These are phyloP conservation scores for Apostichopus parvimensis DNA, from an alignment of 35 echinoderm and acorn worm species.

Conservation along the genomic window DNA sequence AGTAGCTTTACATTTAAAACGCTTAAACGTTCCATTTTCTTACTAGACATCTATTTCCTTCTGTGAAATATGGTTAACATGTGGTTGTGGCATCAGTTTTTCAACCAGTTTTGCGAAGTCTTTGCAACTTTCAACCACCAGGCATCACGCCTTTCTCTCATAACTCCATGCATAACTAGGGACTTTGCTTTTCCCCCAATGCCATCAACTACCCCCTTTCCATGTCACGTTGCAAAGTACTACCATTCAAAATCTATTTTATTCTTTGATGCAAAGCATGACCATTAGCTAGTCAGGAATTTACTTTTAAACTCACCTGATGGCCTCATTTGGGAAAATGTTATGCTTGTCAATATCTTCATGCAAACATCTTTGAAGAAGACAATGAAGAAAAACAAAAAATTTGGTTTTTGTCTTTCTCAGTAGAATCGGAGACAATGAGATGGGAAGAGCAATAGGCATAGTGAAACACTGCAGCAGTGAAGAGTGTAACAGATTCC, in stretches of 20 bases:
- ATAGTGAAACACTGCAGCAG: conserved; percentile 45
- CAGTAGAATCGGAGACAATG: conserved; percentile 32
- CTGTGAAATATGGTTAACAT: neutral
- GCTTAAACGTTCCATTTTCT: no score
- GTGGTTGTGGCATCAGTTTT: conserved; percentile 20
- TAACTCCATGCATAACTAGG: conserved; percentile 10
- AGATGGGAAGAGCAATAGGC: conserved; percentile 37
- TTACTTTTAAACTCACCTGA: conserved; percentile 53
- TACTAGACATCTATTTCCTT: neutral
- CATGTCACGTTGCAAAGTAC: conserved; percentile 59
- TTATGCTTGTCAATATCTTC: neutral
- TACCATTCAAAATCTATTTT: conserved; percentile 18
- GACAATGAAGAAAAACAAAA: conserved; percentile 34
- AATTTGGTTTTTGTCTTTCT: conserved; percentile 54
- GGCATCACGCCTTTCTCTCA: conserved; percentile 22
- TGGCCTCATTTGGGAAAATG: conserved; percentile 9
- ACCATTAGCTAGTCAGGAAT: neutral
- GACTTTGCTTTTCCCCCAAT: conserved; percentile 24
- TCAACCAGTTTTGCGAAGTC: conserved; percentile 13
- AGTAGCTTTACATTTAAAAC: no score
- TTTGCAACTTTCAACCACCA: conserved; percentile 4
- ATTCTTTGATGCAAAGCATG: neutral
- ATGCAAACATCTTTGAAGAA: neutral
- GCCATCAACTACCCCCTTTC: conserved; percentile 49
- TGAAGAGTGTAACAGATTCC: neutral